Evolutionary conservation across 2,888 invertebrate species (phyloP).

Genomic region (Pristionchus exspectatus): DNA sequence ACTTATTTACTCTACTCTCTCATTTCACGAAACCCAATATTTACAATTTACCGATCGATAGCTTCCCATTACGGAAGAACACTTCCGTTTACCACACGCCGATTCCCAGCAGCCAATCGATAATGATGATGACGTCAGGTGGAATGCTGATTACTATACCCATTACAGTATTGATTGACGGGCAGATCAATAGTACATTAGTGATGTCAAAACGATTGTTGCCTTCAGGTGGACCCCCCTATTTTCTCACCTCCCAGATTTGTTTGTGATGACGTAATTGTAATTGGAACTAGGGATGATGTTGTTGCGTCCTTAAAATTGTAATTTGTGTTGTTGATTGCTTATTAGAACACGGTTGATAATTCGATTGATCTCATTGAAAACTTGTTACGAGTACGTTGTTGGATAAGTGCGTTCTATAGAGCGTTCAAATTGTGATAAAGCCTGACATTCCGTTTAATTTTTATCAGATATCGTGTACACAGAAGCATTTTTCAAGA

Average conservation of each 20-base stretch:
- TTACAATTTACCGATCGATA: no score
- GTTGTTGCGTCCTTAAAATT: background rate
- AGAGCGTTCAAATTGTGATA: no score
- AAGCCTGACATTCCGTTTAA: no score
- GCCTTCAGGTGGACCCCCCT: background rate
- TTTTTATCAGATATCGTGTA: no score
- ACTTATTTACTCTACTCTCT: no score
- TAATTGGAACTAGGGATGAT: slow-evolving; percentile 36
- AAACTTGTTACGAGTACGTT: no score
- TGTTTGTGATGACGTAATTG: background rate
- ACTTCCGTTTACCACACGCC: slow-evolving; percentile 31
- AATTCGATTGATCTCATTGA: no score
- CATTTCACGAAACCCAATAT: no score
- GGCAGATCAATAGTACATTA: background rate
- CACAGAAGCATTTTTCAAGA: no score
- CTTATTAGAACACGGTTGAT: no score
- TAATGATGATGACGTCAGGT: slow-evolving; percentile 5
- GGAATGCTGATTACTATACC: slow-evolving; percentile 38
- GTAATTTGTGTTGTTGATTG: background rate
- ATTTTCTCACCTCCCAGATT: slow-evolving; percentile 26
- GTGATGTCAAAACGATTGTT: background rate
- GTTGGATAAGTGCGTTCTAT: no score
- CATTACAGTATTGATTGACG: background rate
- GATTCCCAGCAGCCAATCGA: background rate
- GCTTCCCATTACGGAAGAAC: no score